Evolutionary conservation across 2,888 invertebrate species (phyloP).

Genomic region (Chromoteleia sp.): DNA sequence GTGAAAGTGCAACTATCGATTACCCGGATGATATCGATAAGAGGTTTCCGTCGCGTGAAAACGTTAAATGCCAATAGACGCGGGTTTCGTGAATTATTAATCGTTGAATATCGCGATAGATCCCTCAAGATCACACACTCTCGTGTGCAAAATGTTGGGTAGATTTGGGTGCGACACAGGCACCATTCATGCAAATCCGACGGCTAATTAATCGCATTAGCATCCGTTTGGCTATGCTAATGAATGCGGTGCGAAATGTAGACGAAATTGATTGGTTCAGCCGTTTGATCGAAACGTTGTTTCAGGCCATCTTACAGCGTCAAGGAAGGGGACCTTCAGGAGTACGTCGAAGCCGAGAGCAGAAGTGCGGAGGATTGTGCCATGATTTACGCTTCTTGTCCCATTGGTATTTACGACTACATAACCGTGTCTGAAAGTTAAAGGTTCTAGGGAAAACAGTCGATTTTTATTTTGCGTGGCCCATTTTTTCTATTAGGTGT

Average conservation of each 20-base stretch:
- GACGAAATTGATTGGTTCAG: slow-evolving; percentile 56
- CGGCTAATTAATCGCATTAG: slow-evolving; percentile 71
- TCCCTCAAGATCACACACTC: slow-evolving; percentile 20
- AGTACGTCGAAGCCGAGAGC: slow-evolving; percentile 74
- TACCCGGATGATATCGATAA: slow-evolving; percentile 40
- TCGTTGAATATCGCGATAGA: slow-evolving; percentile 30
- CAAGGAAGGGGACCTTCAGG: slow-evolving; percentile 75
- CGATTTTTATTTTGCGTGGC: too few species aligned
- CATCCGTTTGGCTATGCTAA: slow-evolving; percentile 68
- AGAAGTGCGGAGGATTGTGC: slow-evolving; percentile 69
- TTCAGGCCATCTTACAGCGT: slow-evolving; percentile 77
- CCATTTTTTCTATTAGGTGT: too few species aligned
- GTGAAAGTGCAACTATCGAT: slow-evolving; percentile 37
- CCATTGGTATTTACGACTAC: slow-evolving; percentile 79
- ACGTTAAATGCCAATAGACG: slow-evolving; percentile 53
- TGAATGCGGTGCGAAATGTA: slow-evolving; percentile 44
- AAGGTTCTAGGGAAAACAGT: too few species aligned
- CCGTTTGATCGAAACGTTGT: slow-evolving; percentile 68
- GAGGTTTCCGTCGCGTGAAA: slow-evolving; percentile 44
- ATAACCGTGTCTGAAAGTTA: too few species aligned
- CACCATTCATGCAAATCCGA: slow-evolving; percentile 63
- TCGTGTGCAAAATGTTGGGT: slow-evolving; percentile 12
- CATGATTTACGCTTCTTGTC: slow-evolving; percentile 75
- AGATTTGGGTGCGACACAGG: slow-evolving; percentile 33
- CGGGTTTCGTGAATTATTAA: slow-evolving; percentile 60